Evolutionary conservation across 2,888 invertebrate species (phyloP).

Genomic region (Ypsolopha scabrella): DNA sequence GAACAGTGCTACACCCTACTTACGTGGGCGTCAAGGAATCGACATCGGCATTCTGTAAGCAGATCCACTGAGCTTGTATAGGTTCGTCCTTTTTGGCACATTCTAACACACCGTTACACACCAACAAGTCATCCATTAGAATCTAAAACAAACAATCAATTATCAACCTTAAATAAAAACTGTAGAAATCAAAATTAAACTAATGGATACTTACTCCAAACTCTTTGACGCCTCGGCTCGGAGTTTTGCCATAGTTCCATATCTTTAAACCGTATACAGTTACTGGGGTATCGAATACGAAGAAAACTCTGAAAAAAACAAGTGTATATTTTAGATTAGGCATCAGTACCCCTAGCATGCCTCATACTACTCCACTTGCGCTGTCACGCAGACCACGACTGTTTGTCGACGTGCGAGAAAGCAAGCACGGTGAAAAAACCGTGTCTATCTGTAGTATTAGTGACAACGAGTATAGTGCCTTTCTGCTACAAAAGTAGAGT

Average conservation of each 20-base stretch:
- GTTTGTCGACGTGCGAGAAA: too few species aligned
- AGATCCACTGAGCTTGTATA: constrained; percentile 46
- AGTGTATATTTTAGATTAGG: too few species aligned
- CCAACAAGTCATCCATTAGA: constrained; percentile 82
- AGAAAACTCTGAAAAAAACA: constrained; percentile 72
- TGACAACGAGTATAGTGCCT: too few species aligned
- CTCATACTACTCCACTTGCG: too few species aligned
- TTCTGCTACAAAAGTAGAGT: constrained; percentile 31
- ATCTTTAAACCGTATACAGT: constrained; percentile 80
- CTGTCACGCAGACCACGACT: too few species aligned
- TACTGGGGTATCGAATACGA: constrained; percentile 82
- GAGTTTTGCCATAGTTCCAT: constrained; percentile 89
- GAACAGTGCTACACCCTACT: not conserved
- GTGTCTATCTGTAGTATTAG: not conserved
- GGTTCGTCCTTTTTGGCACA: constrained; percentile 42
- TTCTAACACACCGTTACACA: constrained; percentile 79
- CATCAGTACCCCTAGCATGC: too few species aligned
- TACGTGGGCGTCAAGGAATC: constrained; percentile 46
- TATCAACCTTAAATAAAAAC: not conserved
- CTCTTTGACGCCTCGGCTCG: constrained; percentile 82
- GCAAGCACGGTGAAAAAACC: too few species aligned
- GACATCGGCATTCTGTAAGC: constrained; percentile 40
- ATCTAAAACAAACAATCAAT: constrained; percentile 56
- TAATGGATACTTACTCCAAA: constrained; percentile 75
- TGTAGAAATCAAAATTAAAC: not conserved